Conservation (phyloP, 2,113 vertebrate genomes). For the Campylorhamphus procurvoides region DNA sequence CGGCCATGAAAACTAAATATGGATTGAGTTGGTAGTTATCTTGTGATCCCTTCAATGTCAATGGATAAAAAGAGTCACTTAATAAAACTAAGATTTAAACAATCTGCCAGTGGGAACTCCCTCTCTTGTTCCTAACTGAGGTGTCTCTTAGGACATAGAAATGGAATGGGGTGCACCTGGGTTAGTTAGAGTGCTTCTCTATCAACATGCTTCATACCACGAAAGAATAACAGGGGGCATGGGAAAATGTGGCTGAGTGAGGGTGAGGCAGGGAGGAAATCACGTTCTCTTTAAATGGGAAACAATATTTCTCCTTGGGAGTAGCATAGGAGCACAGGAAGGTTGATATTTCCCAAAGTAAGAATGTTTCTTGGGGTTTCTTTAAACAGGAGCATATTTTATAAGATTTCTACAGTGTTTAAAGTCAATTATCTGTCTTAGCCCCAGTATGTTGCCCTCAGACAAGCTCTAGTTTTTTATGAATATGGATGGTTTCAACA, state of each 20-base stretch:
- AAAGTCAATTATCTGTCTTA: neutral
- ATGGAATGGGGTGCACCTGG: neutral
- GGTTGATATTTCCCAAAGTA: neutral
- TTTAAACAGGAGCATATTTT: neutral
- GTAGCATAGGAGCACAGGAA: neutral
- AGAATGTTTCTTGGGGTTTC: neutral
- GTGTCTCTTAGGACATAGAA: neutral
- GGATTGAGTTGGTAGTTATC: neutral
- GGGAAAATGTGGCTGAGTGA: neutral
- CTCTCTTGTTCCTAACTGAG: neutral
- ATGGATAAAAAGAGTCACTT: neutral
- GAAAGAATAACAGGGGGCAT: neutral
- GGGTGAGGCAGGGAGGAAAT: neutral
- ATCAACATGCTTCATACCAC: neutral
- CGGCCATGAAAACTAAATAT: neutral
- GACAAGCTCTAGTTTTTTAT: neutral
- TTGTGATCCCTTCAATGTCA: neutral
- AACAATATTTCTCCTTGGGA: neutral
- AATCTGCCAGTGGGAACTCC: neutral
- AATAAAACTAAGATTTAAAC: neutral
- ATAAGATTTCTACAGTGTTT: neutral
- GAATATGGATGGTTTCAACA: neutral
- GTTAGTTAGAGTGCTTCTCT: neutral
- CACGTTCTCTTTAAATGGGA: neutral
- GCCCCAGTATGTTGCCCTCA: neutral